Evolutionary conservation across 2,113 vertebrate species (phyloP).

Genomic region (Muntiacus reevesi): DNA sequence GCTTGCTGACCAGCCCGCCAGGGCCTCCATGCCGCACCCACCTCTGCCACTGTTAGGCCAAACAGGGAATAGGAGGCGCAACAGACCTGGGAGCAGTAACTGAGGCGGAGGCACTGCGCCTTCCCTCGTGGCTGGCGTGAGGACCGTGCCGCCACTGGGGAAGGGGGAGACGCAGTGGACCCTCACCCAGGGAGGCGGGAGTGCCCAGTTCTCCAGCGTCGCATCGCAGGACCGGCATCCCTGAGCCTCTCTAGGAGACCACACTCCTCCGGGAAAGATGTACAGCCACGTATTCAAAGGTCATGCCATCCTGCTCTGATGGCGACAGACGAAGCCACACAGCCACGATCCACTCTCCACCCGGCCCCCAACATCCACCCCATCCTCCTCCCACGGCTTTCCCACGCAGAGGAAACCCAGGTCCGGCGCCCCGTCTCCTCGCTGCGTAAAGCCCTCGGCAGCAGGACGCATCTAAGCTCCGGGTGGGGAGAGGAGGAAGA

Average conservation of each 20-base stretch:
- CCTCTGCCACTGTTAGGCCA: not conserved
- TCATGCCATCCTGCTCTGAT: not conserved
- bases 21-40: not conserved
- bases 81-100: fast-evolving
- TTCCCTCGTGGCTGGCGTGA: not conserved
- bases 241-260: not conserved
- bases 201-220: not conserved
- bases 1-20: fast-evolving
- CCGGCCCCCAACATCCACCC: too few relatives aligned
- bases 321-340: not conserved
- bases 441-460: not conserved
- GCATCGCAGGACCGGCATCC: not conserved
- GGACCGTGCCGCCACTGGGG: not conserved
- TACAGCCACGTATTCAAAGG: not conserved
- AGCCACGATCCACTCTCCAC: not conserved
- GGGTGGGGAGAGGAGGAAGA: not conserved
- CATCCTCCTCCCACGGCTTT: not conserved
- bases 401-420: not conserved
- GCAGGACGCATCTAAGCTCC: not conserved
- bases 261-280: not conserved
- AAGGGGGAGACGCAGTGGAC: not conserved
- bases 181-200: not conserved
- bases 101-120: not conserved
- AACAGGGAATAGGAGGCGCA: fast-evolving
- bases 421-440: not conserved